Conservation (phyloP, 2,888 invertebrate genomes). For the Xanthorhoe designata region DNA sequence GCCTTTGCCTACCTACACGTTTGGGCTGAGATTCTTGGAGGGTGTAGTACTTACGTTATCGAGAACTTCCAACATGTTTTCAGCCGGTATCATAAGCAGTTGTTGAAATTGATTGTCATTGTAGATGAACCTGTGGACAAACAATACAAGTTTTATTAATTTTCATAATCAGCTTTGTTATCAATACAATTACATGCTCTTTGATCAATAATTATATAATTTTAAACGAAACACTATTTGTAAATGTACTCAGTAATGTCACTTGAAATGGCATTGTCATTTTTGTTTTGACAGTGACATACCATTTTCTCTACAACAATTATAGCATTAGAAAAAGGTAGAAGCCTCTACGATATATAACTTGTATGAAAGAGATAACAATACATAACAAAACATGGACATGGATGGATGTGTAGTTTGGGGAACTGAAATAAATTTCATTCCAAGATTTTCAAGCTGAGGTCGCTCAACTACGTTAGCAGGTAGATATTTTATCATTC, state of each 20-base stretch:
- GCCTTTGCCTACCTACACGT: too few species aligned
- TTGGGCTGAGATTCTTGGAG: too few species aligned
- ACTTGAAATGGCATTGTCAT: too few species aligned
- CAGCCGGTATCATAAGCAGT: slow-evolving; percentile 53
- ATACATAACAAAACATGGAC: background rate
- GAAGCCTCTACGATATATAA: background rate
- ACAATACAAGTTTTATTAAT: background rate
- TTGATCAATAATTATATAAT: background rate
- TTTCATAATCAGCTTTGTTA: too few species aligned
- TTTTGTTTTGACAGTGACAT: too few species aligned
- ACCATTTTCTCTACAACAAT: background rate
- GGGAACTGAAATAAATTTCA: too few species aligned
- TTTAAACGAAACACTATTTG: background rate
- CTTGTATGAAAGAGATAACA: background rate
- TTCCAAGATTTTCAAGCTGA: too few species aligned
- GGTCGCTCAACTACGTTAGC: too few species aligned
- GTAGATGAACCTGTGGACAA: slow-evolving; percentile 57
- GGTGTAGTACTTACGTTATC: slow-evolving; percentile 70
- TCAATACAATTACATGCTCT: too few species aligned
- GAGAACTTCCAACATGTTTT: slow-evolving; percentile 69
- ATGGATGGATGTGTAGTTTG: too few species aligned
- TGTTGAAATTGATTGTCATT: slow-evolving; percentile 48
- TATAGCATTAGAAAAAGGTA: background rate
- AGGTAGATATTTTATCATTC: too few species aligned
- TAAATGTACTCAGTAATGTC: background rate